phyloP scores from a whole-genome alignment of 2,797 vertebrate species.

The Enteromius paludinosus region DNA sequence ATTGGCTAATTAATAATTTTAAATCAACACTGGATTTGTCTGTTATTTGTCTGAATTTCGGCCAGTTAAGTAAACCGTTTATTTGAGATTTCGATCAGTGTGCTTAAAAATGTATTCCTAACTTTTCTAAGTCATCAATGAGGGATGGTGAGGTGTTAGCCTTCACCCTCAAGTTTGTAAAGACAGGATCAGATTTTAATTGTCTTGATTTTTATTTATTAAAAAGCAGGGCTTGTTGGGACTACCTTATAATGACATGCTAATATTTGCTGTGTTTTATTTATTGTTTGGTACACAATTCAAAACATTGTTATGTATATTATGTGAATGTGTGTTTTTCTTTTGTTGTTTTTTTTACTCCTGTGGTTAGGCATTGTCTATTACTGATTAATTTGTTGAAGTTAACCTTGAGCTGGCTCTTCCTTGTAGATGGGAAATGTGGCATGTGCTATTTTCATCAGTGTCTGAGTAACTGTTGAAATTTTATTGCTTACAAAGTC shows the following conservation, averaged over 20 bases:
- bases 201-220: background rate
- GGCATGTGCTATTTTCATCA: background rate
- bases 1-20: background rate
- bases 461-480: background rate
- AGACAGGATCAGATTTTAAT: background rate
- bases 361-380: background rate
- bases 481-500: background rate
- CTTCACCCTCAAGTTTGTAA: background rate
- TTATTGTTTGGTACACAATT: background rate
- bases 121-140: background rate
- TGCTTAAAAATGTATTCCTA: background rate
- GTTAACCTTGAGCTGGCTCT: background rate
- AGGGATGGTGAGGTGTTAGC: background rate
- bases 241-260: background rate
- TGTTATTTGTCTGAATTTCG: background rate
- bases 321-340: background rate
- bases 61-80: background rate
- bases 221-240: background rate
- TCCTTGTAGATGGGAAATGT: background rate
- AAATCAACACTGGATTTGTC: background rate
- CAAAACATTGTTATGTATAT: background rate
- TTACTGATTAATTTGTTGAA: background rate
- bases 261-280: background rate
- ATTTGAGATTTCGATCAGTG: background rate
- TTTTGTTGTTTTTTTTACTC: background rate